Evolutionary conservation across 2,888 invertebrate genomes (phyloP), one percentile per base, ranked within the genome.

Genomic region (Enchytraeus crypticus): DNA sequence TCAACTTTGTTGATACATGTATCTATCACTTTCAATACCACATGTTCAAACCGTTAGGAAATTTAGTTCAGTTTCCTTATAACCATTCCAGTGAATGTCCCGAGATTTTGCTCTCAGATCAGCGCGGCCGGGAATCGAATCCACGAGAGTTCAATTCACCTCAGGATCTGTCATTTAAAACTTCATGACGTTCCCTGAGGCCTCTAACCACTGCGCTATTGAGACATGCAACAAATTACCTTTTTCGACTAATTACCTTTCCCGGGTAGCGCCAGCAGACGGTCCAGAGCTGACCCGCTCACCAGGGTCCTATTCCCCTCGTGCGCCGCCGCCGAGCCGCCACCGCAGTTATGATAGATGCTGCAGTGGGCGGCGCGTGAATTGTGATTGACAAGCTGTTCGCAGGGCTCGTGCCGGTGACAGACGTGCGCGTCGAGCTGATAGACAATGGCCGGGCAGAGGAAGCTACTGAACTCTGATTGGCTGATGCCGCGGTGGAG

Each of bases 401-500:
- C 32, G 30, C 54, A 54, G 18, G 34, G 18, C 34, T 5, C 3
- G 21, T 54, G 34, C 23, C 5, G 18, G 29, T 38, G 51, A 62
- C 73, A 74, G 2, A 62, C 56, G 5, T 67, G 64, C 5, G 63
- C 34, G 45, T 77, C 74, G 23, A 79, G 63, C 62, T 76, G 72
- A 56, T 73, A 74, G n/a, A 79, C 64, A 18, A 79, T 70, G 3
- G 73, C 74, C 11, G 79, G 79, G 64, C 77, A 79, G 30, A 79
- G 58, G 49, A 70, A 66, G 53, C 69, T 62, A 62, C 77, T 77
- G 53, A 72, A 65, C 0, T 69, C 66, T 3, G 66, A 62, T 21
- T 23, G 32, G 14, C 51, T 43, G 51, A 54, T 57, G 5, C 49
- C 59, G 34, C 38, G 34, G 2, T n/a, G 21, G 29, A 23, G 23